Conservation (phyloP, 2,797 vertebrate species). For the Pseudochromis fuscus region DNA sequence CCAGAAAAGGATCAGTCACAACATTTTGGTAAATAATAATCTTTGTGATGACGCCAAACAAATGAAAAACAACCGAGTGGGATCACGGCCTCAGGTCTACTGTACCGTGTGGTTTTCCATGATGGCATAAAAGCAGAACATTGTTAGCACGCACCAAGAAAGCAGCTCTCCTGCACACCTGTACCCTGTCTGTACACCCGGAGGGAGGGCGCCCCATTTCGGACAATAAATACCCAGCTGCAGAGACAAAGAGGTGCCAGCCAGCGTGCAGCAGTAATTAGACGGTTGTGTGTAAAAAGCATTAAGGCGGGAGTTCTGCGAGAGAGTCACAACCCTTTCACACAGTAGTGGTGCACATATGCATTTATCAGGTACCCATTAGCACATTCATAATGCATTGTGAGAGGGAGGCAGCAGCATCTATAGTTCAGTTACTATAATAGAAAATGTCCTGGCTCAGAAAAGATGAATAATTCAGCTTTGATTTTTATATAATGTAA, state of each 20-base stretch:
- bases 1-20: too few relatives aligned
- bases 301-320: slow-evolving; percentile 30
- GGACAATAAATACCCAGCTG: slow-evolving; percentile 64
- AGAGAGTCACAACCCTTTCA: slow-evolving; percentile 14
- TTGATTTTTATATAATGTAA: slow-evolving; percentile 26
- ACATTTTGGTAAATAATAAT: too few relatives aligned
- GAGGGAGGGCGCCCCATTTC: slow-evolving; percentile 9
- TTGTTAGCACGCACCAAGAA: slow-evolving; percentile 30
- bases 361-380: slow-evolving; percentile 34
- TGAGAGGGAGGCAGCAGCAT: background rate
- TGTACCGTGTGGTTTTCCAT: background rate
- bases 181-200: slow-evolving; percentile 38
- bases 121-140: slow-evolving; percentile 18
- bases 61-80: background rate
- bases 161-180: slow-evolving; percentile 54
- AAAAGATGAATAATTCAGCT: slow-evolving; percentile 21
- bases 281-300: slow-evolving; percentile 35
- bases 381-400: slow-evolving; percentile 28
- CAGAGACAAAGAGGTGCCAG: slow-evolving; percentile 57
- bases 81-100: slow-evolving; percentile 3
- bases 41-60: too few relatives aligned
- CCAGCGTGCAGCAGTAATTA: slow-evolving; percentile 29
- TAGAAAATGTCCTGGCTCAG: background rate
- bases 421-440: background rate
- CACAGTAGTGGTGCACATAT: background rate